Conservation (phyloP, 2,888 invertebrate species). For the Trilocha varians region DNA sequence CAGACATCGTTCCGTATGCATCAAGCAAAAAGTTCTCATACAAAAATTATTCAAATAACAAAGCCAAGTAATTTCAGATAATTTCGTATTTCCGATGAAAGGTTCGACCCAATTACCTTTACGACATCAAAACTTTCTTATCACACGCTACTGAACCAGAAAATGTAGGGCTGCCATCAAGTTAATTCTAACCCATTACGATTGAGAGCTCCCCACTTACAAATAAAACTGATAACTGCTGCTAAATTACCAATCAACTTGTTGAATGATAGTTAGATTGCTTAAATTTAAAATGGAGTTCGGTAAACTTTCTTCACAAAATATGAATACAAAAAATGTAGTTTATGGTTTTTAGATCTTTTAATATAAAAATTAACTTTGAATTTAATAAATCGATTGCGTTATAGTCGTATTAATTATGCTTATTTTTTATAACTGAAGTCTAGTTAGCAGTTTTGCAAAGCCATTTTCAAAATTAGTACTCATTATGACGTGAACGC, state of each 20-base stretch:
- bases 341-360: background rate
- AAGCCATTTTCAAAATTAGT: too few species aligned
- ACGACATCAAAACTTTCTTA: slow-evolving; percentile 14
- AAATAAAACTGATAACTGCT: background rate
- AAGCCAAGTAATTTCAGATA: background rate
- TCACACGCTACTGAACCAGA: slow-evolving; percentile 16
- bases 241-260: background rate
- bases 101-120: slow-evolving; percentile 6
- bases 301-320: background rate
- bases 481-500: too few species aligned
- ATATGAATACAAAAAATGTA: too few species aligned
- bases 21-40: background rate
- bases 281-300: background rate
- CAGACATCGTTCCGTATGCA: too few species aligned
- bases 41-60: background rate
- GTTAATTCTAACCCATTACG: slow-evolving; percentile 7
- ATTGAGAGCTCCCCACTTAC: background rate
- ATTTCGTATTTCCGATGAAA: background rate
- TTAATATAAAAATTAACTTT: background rate
- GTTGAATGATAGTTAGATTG: background rate
- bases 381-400: background rate
- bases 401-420: background rate
- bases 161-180: slow-evolving; percentile 11
- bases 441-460: too few species aligned
- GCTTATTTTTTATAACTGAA: background rate